phyloP scores from a whole-genome alignment of 2,888 invertebrate genomes.

The Caenorhabditis zanzibari region DNA sequence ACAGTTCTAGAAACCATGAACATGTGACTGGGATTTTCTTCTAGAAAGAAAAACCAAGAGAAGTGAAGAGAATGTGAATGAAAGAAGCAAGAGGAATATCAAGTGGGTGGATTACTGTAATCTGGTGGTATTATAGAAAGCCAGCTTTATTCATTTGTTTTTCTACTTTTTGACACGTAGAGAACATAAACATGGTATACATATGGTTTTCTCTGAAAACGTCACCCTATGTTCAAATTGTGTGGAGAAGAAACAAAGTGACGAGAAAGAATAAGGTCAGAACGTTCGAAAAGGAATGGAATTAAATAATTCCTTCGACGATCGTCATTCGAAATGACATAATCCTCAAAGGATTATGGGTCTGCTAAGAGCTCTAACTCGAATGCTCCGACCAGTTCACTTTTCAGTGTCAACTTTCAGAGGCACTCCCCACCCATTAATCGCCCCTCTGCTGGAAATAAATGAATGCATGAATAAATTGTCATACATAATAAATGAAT shows the following conservation, averaged over 20 bases:
- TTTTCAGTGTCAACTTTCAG: slow-evolving; percentile 32
- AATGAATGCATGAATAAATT: slow-evolving; percentile 63
- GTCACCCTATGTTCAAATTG: too few relatives aligned
- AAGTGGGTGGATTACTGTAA: slow-evolving; percentile 23
- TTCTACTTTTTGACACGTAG: neutral
- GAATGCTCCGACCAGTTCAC: slow-evolving; percentile 10
- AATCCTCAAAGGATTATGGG: slow-evolving; percentile 10
- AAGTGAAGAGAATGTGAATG: neutral
- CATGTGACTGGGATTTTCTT: neutral
- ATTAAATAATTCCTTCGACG: neutral
- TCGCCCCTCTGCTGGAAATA: slow-evolving; percentile 15
- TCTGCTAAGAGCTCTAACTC: slow-evolving; percentile 5
- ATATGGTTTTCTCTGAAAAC: too few relatives aligned
- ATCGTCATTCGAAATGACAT: slow-evolving; percentile 27
- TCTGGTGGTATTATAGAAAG: neutral
- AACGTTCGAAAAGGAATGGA: neutral
- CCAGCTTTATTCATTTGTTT: slow-evolving; percentile 3
- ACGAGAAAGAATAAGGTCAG: slow-evolving; percentile 15
- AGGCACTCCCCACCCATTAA: slow-evolving; percentile 27
- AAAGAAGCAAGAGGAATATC: slow-evolving; percentile 3
- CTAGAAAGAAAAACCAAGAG: neutral
- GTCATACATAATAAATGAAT: slow-evolving; percentile 62
- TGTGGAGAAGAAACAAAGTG: slow-evolving; percentile 20
- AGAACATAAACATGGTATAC: neutral
- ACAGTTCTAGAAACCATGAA: neutral